Conservation (phyloP, 2,797 vertebrate genomes). For the Alfaro cultratus region DNA sequence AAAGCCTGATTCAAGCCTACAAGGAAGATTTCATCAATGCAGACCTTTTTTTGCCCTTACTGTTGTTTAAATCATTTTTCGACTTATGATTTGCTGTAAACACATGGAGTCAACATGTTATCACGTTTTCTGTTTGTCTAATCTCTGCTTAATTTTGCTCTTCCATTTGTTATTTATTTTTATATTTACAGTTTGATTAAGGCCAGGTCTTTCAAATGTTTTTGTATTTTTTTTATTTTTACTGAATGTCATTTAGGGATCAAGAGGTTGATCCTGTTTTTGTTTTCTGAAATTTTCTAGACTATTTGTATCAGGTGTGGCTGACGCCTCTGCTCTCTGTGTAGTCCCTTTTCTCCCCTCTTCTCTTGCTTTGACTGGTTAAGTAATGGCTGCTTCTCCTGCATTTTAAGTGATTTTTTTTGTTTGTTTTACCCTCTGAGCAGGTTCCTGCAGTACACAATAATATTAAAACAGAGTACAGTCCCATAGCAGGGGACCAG, state of each 20-base stretch:
- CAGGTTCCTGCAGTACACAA: constrained; percentile 68
- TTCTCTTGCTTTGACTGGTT: constrained; percentile 67
- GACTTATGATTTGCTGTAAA: constrained; percentile 15
- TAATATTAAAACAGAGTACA: constrained; percentile 49
- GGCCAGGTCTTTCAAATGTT: neutral
- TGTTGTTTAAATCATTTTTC: constrained; percentile 29
- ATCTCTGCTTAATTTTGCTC: constrained; percentile 26
- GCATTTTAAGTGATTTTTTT: constrained; percentile 69
- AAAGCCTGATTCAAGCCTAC: neutral
- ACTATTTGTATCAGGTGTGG: constrained; percentile 46
- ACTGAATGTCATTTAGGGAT: constrained; percentile 7
- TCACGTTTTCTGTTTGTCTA: constrained; percentile 24
- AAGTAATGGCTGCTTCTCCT: constrained; percentile 72
- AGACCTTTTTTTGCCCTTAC: constrained; percentile 15
- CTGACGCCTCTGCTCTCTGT: constrained; percentile 58
- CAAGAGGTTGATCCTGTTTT: constrained; percentile 8
- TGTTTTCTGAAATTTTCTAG: constrained; percentile 23
- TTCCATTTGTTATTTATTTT: constrained; percentile 13
- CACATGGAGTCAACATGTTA: constrained; percentile 6
- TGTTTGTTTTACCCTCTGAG: constrained; percentile 69
- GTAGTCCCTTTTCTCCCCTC: constrained; percentile 49
- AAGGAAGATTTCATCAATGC: constrained; percentile 25
- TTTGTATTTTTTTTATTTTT: constrained; percentile 13
- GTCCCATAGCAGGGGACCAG: constrained; percentile 45
- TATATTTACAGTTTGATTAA: neutral